Evolutionary conservation across 2,113 vertebrate species (phyloP), one percentile per base, ranked within the genome.

Genomic region (Prolemur simus): DNA sequence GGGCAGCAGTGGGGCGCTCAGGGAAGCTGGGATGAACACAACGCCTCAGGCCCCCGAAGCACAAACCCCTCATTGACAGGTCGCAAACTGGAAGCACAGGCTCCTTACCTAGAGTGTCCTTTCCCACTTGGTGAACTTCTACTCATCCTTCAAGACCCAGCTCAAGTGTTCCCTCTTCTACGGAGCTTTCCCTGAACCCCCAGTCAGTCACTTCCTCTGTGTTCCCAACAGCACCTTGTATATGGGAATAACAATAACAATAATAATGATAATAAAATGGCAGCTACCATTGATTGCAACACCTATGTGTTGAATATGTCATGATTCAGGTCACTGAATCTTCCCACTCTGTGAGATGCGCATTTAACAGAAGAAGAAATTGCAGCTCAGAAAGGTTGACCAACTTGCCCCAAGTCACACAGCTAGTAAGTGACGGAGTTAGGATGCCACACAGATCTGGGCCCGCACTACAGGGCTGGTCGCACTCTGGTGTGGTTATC

Each of bases 101-200:
- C 71, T 97, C 97, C 97, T 98, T 98, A 98, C 97, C 97, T 98
- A 98, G 97, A 97, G 84, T 96, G 97, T 98, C 97, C 97, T 97
- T 98, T 98, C 97, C 97, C 97, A 98, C 97, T 98, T 97, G 97
- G 97, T 97, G 97, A 98, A 95, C 97, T 98, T 98, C 97, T 98
- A 98, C 97, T 98, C 97, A 98, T 98, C 96, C 97, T 98, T 97
- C 97, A 97, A 98, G 97, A 97, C 97, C 97, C 97, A 97, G 97
- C 96, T 97, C 97, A 98, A 98, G 97, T 96, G 97, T 94, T 97
- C 97, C 97, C 97, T 98, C 97, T 98, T 98, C 97, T 98, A 98
- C 97, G 96, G 94, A 97, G 97, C 97, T 84, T 97, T 96, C 97
- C 97, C 97, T 97, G 97, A 98, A 98, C 97, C 97, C 97, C 97